Base-by-base conservation (phyloP, 2,888 invertebrate genomes). In the Taenaris catops region DNA sequence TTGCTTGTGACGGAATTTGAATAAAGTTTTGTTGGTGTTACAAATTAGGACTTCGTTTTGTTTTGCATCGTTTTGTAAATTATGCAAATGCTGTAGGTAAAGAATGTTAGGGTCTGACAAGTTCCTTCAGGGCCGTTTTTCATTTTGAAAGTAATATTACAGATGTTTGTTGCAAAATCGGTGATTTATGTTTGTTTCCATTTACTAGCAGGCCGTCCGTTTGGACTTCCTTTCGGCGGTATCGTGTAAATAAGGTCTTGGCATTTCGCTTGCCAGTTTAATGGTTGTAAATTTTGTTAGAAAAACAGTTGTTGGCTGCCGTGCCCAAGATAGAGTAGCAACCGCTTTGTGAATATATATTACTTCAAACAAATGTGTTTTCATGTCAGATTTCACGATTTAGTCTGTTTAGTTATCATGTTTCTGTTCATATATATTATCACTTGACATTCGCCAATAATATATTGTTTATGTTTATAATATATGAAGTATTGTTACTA, bases 161-260 rank as follows among this genome's bases (percentile, higher is more conserved):
- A 67, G 64, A 66, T 66, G 69, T 62, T 71, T 64, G 69, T 68
- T 70, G 70, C 72, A 64, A 71, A 73, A 69, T 72, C 58, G 53
- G 68, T 74, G 78, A 83, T 81, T 83, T 76, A 81, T 68, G 67
- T 69, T 60, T 54, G 70, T 68, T 73, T 73, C 69, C 68, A n/a
- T 60, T 38, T 56, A 60, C 55, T 58, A 59, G 63, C 65, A 60
- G 58, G 61, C 68, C 66, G 66, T 69, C 70, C 70, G 69, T 66
- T 65, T 60, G 69, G 64, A 74, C 71, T 81, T 79, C 76, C 71
- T 73, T 72, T 69, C 49, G 59, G 57, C 53, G 67, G 62, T 63
- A 70, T 61, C 67, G 70, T 71, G 78, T 75, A 78, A 78, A 80
- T 80, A 80, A 72, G 65, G 64, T 63, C 56, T 63, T 55, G 61